phyloP scores from a whole-genome alignment of 2,113 vertebrate genomes.

The Casuarius casuarius region DNA sequence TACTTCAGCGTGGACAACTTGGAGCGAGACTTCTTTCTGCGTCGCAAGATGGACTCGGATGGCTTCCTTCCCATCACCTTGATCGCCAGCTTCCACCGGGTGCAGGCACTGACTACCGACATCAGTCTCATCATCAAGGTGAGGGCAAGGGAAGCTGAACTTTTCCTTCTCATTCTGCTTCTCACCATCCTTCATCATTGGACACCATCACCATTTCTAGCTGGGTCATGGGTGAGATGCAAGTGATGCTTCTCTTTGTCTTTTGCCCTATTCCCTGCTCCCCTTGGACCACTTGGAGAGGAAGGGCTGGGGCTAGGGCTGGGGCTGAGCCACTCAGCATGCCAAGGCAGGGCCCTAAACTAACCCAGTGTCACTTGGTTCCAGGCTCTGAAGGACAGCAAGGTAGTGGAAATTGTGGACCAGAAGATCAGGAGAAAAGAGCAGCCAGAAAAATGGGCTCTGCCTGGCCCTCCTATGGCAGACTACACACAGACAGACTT shows the following conservation, averaged over 20 bases:
- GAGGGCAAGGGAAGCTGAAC: background rate
- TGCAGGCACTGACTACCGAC: slow-evolving; percentile 95
- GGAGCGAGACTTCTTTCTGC: slow-evolving; percentile 95
- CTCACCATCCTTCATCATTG: background rate
- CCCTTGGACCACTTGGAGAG: background rate
- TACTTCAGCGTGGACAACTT: slow-evolving; percentile 98
- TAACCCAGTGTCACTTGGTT: background rate
- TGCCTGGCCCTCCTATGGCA: slow-evolving; percentile 86
- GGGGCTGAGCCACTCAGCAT: rapidly evolving
- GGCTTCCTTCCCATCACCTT: slow-evolving; percentile 93
- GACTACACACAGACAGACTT: slow-evolving; percentile 93
- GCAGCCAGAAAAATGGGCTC: slow-evolving; percentile 94
- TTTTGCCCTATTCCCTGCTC: background rate
- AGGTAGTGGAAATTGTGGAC: slow-evolving; percentile 93
- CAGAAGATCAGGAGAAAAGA: slow-evolving; percentile 95
- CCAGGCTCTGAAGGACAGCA: slow-evolving; percentile 94
- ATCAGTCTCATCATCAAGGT: slow-evolving; percentile 91
- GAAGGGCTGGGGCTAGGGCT: background rate
- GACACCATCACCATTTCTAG: background rate
- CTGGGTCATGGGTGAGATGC: background rate
- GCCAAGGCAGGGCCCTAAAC: background rate
- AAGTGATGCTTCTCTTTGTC: background rate
- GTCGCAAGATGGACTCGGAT: slow-evolving; percentile 93
- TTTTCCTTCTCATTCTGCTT: background rate
- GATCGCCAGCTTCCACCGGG: slow-evolving; percentile 94